A percentile compares a stretch with the other conserved stretches of the same genome.
These are phyloP conservation scores for Clivina fossor DNA, from an alignment of 2,888 invertebrate genomes.

Conservation along the genomic window DNA sequence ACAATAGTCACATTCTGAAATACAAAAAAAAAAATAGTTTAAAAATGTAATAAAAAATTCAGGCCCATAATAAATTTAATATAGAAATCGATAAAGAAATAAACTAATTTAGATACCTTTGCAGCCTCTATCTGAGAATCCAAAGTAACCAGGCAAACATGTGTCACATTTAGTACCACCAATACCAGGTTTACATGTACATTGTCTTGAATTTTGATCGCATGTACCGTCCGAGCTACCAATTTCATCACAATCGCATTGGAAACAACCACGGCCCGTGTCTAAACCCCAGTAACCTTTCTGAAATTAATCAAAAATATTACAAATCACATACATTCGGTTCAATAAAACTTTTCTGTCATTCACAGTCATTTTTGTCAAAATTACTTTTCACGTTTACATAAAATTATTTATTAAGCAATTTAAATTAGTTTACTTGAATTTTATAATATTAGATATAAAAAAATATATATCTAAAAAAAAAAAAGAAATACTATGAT, in stretches of 20 bases:
- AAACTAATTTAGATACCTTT: constrained; percentile 57
- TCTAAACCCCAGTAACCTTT: constrained; percentile 76
- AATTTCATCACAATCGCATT: constrained; percentile 77
- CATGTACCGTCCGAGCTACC: constrained; percentile 71
- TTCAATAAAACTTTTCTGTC: no score
- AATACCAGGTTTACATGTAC: constrained; percentile 76
- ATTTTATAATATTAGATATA: no score
- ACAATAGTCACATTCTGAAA: constrained; percentile 75
- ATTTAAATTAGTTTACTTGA: no score
- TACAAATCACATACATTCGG: no score
- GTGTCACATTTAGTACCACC: constrained; percentile 71
- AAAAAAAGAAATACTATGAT: no score
- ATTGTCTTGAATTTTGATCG: constrained; percentile 74
- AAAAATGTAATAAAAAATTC: constrained; percentile 8
- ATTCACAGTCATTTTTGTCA: no score
- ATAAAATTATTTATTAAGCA: no score
- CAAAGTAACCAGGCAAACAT: constrained; percentile 76
- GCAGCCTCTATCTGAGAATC: constrained; percentile 76
- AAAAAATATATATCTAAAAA: no score
- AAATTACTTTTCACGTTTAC: no score
- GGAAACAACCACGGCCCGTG: constrained; percentile 72
- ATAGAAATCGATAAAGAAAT: constrained; percentile 12
- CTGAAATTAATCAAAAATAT: constrained; percentile 55
- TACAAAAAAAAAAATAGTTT: constrained; percentile 26
- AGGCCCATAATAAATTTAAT: constrained; percentile 10